Conservation (phyloP, 2,888 invertebrate genomes). For the Eupithecia subumbrata region DNA sequence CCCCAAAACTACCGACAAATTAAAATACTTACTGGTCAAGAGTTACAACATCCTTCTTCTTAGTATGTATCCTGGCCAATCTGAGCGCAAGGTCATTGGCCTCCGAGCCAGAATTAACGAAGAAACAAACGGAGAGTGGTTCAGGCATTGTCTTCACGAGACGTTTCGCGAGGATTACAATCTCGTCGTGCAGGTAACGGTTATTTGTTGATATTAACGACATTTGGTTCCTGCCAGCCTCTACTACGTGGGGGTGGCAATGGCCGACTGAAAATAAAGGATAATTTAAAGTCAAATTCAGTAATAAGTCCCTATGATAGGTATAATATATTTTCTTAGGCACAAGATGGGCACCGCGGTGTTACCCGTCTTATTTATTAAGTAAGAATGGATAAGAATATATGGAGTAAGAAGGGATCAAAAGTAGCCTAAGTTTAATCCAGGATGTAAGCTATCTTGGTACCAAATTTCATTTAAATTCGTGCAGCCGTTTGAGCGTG, state of each 20-base stretch:
- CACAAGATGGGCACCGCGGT: neutral
- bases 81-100: conserved; percentile 98
- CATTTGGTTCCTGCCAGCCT: conserved; percentile 96
- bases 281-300: neutral
- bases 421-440: neutral
- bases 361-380: neutral
- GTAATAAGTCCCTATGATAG: neutral
- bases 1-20: conserved; percentile 12
- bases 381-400: neutral
- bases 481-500: neutral
- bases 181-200: conserved; percentile 97
- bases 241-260: conserved; percentile 97
- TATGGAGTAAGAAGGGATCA: neutral
- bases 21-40: conserved; percentile 95
- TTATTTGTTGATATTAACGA: conserved; percentile 96
- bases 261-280: conserved; percentile 92
- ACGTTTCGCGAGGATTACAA: conserved; percentile 94
- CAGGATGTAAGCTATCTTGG: neutral
- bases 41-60: conserved; percentile 94
- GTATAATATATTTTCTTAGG: neutral
- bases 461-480: neutral
- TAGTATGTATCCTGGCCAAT: conserved; percentile 94
- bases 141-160: conserved; percentile 93
- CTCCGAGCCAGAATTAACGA: conserved; percentile 99
- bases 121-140: conserved; percentile 94